These are phyloP conservation scores for Euclidia mi DNA, from an alignment of 2,888 invertebrate genomes.

Conservation along the genomic window DNA sequence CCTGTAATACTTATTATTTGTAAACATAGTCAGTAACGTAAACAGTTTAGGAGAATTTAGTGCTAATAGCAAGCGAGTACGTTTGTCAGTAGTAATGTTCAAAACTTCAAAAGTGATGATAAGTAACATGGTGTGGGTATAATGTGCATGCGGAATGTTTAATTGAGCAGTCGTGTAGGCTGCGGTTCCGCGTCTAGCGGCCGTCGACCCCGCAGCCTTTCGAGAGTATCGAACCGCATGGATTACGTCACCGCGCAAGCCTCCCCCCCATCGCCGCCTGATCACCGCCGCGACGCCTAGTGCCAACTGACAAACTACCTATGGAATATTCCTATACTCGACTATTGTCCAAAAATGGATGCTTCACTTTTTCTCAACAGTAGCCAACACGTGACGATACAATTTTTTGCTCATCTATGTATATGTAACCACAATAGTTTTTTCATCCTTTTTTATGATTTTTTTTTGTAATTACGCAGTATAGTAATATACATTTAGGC, in stretches of 20 bases:
- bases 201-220: constrained; percentile 85
- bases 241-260: constrained; percentile 85
- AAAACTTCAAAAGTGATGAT: constrained; percentile 45
- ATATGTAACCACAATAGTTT: constrained; percentile 30
- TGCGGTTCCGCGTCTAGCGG: constrained; percentile 87
- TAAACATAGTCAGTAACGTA: neutral
- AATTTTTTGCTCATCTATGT: constrained; percentile 39
- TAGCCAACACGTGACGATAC: constrained; percentile 41
- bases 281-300: constrained; percentile 55
- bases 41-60: constrained; percentile 7
- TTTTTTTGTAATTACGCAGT: no score
- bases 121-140: constrained; percentile 57
- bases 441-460: constrained; percentile 18
- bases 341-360: constrained; percentile 59
- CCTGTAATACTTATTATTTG: neutral
- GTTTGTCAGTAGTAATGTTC: constrained; percentile 30
- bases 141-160: constrained; percentile 81
- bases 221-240: constrained; percentile 83
- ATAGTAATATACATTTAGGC: constrained; percentile 21
- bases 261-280: constrained; percentile 63
- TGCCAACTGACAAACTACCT: constrained; percentile 56
- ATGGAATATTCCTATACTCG: constrained; percentile 66
- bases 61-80: constrained; percentile 23
- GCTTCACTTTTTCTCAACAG: no score
- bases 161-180: constrained; percentile 86